Evolutionary conservation across 2,797 vertebrate species (phyloP).

Genomic region (Sebastes variabilis): DNA sequence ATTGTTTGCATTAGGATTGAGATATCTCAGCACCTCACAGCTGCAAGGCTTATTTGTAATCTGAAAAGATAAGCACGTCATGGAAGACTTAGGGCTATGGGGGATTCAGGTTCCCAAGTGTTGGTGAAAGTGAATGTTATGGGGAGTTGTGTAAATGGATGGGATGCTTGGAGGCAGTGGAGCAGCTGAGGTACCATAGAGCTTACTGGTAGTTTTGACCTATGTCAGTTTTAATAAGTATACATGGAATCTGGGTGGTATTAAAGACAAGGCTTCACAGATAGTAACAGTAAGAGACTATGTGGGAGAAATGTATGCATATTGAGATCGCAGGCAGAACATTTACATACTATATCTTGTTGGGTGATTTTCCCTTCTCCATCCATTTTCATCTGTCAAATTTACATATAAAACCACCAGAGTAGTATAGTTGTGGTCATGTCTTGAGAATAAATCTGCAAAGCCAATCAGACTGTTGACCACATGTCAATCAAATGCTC

Average conservation of each 20-base stretch:
- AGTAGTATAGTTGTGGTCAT: not conserved
- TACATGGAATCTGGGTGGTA: not conserved
- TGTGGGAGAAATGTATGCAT: not conserved
- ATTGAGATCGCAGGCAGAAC: not conserved
- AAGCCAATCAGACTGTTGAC: not conserved
- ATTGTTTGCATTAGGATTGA: constrained; percentile 50
- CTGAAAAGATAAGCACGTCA: constrained; percentile 37
- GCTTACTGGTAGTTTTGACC: not conserved
- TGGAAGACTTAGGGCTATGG: not conserved
- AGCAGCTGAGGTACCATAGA: constrained; percentile 16
- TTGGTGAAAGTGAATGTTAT: constrained; percentile 19
- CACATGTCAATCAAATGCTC: not conserved
- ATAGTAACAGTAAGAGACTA: not conserved
- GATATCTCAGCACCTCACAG: constrained; percentile 59
- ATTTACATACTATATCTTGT: not conserved
- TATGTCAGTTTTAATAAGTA: not conserved
- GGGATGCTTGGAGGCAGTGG: constrained; percentile 13
- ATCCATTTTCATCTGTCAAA: not conserved
- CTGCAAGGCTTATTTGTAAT: constrained; percentile 55
- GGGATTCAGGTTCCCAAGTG: constrained; percentile 34
- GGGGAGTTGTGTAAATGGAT: constrained; percentile 10
- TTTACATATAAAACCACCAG: not conserved
- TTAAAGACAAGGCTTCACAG: not conserved
- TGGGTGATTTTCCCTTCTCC: not conserved
- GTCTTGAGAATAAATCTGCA: not conserved